Conservation (phyloP, 2,888 invertebrate species). For the Chesias legatella region DNA sequence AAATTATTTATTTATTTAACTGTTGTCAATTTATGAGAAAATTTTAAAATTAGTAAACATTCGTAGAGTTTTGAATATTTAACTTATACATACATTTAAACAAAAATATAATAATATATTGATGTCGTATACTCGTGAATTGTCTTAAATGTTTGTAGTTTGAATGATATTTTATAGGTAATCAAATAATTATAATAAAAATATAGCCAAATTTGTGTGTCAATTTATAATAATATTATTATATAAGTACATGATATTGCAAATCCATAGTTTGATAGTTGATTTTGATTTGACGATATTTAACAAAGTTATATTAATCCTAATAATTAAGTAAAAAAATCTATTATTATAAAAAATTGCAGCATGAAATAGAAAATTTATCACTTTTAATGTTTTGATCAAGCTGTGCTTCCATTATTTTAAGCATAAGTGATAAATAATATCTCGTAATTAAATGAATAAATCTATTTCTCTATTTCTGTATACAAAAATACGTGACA, state of each 20-base stretch:
- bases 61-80: slow-evolving; percentile 28
- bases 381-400: slow-evolving; percentile 1
- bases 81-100: slow-evolving; percentile 5
- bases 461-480: too few relatives aligned
- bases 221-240: slow-evolving; percentile 2
- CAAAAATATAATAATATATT: slow-evolving; percentile 9
- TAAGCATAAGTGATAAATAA: slow-evolving; percentile 5
- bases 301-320: too few relatives aligned
- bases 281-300: too few relatives aligned
- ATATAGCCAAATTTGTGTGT: slow-evolving; percentile 11
- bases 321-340: too few relatives aligned
- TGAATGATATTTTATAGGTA: slow-evolving; percentile 17
- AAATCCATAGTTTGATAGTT: neutral
- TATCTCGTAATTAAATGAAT: too few relatives aligned
- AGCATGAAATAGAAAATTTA: too few relatives aligned
- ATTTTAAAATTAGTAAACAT: slow-evolving; percentile 33
- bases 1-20: slow-evolving; percentile 14
- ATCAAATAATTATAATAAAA: slow-evolving; percentile 2
- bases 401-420: slow-evolving; percentile 19
- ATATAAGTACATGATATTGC: neutral
- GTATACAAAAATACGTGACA: too few relatives aligned
- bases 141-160: slow-evolving; percentile 28
- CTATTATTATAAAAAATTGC: too few relatives aligned
- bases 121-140: slow-evolving; percentile 39
- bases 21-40: slow-evolving; percentile 28